Conservation (phyloP, 2,113 vertebrate genomes). For the Paralichthys olivaceus region DNA sequence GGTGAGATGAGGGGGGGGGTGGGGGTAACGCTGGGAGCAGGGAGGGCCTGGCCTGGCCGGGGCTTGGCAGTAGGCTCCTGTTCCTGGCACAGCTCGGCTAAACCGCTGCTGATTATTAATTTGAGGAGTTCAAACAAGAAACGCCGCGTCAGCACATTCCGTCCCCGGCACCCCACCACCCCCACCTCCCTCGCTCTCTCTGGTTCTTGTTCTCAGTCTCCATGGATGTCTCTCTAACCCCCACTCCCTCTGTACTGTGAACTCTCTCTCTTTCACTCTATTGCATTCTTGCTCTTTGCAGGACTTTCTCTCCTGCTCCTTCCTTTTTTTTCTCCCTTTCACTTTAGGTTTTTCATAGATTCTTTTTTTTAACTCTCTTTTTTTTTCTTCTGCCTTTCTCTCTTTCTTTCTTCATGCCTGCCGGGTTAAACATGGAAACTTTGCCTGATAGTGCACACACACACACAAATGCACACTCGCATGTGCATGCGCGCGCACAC, state of each 20-base stretch:
- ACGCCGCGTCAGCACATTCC: slow-evolving; percentile 82
- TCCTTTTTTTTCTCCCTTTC: slow-evolving; percentile 23
- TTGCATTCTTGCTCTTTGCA: slow-evolving; percentile 45
- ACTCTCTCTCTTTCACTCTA: slow-evolving; percentile 22
- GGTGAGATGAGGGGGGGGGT: background rate
- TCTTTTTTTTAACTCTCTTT: background rate
- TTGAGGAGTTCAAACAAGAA: slow-evolving; percentile 83
- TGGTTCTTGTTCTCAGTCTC: background rate
- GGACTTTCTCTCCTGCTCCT: slow-evolving; percentile 17
- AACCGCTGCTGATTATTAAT: slow-evolving; percentile 84
- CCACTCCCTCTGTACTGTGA: background rate
- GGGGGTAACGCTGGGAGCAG: slow-evolving; percentile 41
- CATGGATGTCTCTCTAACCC: too few relatives aligned
- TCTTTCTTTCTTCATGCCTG: slow-evolving; percentile 40
- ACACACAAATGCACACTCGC: slow-evolving; percentile 5
- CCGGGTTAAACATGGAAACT: slow-evolving; percentile 60
- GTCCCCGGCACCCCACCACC: slow-evolving; percentile 17
- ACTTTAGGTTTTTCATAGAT: slow-evolving; percentile 22
- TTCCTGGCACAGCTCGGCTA: slow-evolving; percentile 76
- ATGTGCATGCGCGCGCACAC: background rate
- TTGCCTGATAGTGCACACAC: slow-evolving; percentile 28
- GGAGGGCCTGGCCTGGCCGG: slow-evolving; percentile 60
- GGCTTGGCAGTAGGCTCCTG: slow-evolving; percentile 75
- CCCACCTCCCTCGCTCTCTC: slow-evolving; percentile 15
- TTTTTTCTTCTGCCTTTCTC: background rate